phyloP scores from a whole-genome alignment of 1,140 invertebrate genomes.

The Drosophila micromelanica region DNA sequence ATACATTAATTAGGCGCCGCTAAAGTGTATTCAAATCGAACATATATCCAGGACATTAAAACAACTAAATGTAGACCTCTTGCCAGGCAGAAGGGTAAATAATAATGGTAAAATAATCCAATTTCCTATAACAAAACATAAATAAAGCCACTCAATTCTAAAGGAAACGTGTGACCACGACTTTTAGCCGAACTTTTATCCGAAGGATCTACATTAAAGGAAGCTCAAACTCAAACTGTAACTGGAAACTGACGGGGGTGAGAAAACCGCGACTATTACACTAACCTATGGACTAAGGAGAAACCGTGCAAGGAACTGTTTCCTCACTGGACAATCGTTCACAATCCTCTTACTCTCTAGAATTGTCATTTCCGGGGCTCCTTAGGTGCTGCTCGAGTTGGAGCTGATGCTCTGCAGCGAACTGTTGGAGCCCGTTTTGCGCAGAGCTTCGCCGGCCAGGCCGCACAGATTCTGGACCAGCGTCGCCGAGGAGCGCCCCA shows the following conservation, averaged over 20 bases:
- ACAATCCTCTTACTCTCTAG: slow-evolving; percentile 3
- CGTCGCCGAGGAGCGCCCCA: slow-evolving; percentile 46
- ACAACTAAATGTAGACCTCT: too few relatives aligned
- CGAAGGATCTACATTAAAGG: not conserved
- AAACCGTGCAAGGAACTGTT: slow-evolving; percentile 58
- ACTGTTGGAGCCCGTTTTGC: slow-evolving; percentile 70
- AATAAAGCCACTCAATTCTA: too few relatives aligned
- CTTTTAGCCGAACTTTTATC: not conserved
- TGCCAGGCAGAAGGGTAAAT: too few relatives aligned
- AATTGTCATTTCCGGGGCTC: not conserved
- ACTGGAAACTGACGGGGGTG: slow-evolving; percentile 1
- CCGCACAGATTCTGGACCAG: slow-evolving; percentile 67
- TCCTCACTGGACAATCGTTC: slow-evolving; percentile 21
- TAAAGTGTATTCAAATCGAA: too few relatives aligned
- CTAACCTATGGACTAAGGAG: slow-evolving; percentile 61
- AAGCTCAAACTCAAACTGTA: not conserved
- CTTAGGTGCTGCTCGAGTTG: slow-evolving; percentile 73
- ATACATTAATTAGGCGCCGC: too few relatives aligned
- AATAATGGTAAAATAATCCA: too few relatives aligned
- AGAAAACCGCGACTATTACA: slow-evolving; percentile 28
- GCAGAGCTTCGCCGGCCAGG: slow-evolving; percentile 55
- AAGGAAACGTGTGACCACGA: too few relatives aligned
- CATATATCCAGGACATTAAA: too few relatives aligned
- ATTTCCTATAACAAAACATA: too few relatives aligned
- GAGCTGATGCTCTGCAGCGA: slow-evolving; percentile 77